Evolutionary conservation across 2,113 vertebrate species (phyloP).

Genomic region (Jaculus jaculus): DNA sequence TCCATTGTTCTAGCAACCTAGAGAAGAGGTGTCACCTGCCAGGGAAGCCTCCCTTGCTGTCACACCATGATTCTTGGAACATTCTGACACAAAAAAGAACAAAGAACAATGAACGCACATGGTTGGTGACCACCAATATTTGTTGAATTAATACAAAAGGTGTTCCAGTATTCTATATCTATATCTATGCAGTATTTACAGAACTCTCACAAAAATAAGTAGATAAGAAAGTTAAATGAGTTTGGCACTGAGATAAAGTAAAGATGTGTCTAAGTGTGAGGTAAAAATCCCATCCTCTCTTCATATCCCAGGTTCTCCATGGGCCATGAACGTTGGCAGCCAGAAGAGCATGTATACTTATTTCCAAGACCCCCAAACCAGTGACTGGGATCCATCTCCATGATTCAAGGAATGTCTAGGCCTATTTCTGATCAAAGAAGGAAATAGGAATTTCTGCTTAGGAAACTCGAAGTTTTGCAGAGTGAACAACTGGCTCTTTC

Average conservation of each 20-base stretch:
- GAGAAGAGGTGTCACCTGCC: not conserved
- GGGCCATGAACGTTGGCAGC: not conserved
- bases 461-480: slow-evolving; percentile 56
- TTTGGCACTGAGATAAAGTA: slow-evolving; percentile 27
- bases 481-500: slow-evolving; percentile 60
- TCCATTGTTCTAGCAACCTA: not conserved
- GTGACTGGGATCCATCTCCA: not conserved
- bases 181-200: slow-evolving; percentile 1
- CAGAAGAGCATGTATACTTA: slow-evolving; percentile 48
- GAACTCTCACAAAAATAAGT: slow-evolving; percentile 32
- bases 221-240: slow-evolving; percentile 47
- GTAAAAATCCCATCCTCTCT: not conserved
- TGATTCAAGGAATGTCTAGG: slow-evolving; percentile 23
- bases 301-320: not conserved
- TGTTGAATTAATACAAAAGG: slow-evolving; percentile 11
- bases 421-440: slow-evolving; percentile 40
- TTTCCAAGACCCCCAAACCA: slow-evolving; percentile 23
- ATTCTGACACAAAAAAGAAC: not conserved
- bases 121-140: not conserved
- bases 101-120: not conserved
- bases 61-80: not conserved
- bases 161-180: slow-evolving; percentile 14
- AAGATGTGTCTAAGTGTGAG: slow-evolving; percentile 33
- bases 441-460: slow-evolving; percentile 17
- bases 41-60: not conserved